Conservation (phyloP, 1,140 invertebrate species). For the Drosophila santomea region DNA sequence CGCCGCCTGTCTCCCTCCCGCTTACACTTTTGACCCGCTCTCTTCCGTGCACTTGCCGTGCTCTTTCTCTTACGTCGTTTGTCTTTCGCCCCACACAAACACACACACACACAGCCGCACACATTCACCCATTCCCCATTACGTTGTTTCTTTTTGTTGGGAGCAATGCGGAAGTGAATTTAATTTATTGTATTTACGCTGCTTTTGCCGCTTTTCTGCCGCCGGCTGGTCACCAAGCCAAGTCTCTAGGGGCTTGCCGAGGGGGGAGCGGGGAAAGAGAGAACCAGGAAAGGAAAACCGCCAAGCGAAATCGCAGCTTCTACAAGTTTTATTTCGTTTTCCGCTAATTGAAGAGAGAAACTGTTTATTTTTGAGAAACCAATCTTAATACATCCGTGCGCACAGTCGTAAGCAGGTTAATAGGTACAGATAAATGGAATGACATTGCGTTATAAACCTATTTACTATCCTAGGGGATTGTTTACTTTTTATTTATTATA, state of each 20-base stretch:
- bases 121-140: slow-evolving; percentile 56
- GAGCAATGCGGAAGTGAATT: slow-evolving; percentile 85
- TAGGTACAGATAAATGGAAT: background rate
- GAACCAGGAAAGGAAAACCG: slow-evolving; percentile 59
- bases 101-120: slow-evolving; percentile 45
- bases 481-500: too few relatives aligned
- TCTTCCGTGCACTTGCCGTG: slow-evolving; percentile 63
- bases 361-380: slow-evolving; percentile 38
- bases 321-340: slow-evolving; percentile 61
- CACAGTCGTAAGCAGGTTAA: slow-evolving; percentile 22
- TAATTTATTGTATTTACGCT: slow-evolving; percentile 84
- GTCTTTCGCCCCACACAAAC: slow-evolving; percentile 44
- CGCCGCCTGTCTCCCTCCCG: slow-evolving; percentile 24
- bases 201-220: slow-evolving; percentile 53
- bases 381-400: slow-evolving; percentile 46
- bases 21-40: slow-evolving; percentile 45
- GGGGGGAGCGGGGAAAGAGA: slow-evolving; percentile 11
- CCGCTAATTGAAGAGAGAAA: slow-evolving; percentile 68
- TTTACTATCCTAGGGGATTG: background rate
- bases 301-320: slow-evolving; percentile 46
- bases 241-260: slow-evolving; percentile 12
- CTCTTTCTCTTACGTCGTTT: slow-evolving; percentile 66
- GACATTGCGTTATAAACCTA: background rate
- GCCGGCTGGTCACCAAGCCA: slow-evolving; percentile 58
- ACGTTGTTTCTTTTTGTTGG: slow-evolving; percentile 72